Evolutionary conservation across 2,888 invertebrate species (phyloP).

Genomic region (Drosophila meridiana): DNA sequence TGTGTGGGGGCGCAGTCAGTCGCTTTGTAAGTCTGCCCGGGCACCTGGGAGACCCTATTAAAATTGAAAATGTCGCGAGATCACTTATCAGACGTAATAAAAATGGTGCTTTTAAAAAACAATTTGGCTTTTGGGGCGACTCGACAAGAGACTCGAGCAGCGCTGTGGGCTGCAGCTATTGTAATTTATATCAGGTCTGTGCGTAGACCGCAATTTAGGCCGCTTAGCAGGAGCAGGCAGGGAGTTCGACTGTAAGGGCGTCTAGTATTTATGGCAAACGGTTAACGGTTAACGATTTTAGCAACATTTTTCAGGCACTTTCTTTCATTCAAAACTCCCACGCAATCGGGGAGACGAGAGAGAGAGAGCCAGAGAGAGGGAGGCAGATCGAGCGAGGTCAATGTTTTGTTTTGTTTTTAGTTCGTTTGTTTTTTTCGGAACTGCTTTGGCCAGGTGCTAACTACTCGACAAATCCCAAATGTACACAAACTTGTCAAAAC

Average conservation of each 20-base stretch:
- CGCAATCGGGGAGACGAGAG: constrained; percentile 2
- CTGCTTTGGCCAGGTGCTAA: constrained; percentile 63
- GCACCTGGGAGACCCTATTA: constrained; percentile 74
- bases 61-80: constrained; percentile 82
- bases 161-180: constrained; percentile 59
- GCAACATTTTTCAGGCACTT: constrained; percentile 47
- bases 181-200: constrained; percentile 70
- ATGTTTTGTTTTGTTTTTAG: constrained; percentile 18
- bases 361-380: background rate
- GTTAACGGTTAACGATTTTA: constrained; percentile 49
- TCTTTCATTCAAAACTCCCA: constrained; percentile 20
- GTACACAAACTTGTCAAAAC: constrained; percentile 69
- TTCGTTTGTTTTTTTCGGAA: constrained; percentile 17
- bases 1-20: constrained; percentile 56
- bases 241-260: constrained; percentile 34
- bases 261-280: constrained; percentile 48
- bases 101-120: constrained; percentile 83
- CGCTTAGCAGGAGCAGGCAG: background rate
- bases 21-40: constrained; percentile 39
- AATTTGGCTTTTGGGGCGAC: constrained; percentile 78
- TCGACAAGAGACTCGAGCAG: constrained; percentile 26
- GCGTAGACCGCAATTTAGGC: constrained; percentile 46
- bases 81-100: constrained; percentile 81
- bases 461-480: constrained; percentile 53
- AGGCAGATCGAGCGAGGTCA: constrained; percentile 14